Conservation (phyloP, 2,888 invertebrate genomes). For the Scaptomyza reducta region DNA sequence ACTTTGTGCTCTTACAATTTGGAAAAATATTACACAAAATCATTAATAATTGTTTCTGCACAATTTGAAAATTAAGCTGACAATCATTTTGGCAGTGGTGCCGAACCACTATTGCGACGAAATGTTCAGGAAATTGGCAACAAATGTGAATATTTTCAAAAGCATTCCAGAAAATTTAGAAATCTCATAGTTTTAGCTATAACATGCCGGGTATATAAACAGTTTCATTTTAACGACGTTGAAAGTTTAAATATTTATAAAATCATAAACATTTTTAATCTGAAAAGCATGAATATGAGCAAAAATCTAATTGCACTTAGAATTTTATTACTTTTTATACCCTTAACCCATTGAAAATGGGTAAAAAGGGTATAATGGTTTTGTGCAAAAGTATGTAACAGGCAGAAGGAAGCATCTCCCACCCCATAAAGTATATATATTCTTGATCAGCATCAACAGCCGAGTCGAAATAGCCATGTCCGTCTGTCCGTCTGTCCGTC, state of each 20-base stretch:
- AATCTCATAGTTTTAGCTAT: not conserved
- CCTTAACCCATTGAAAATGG: too few relatives aligned
- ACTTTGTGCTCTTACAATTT: constrained; percentile 36
- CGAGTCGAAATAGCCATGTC: too few relatives aligned
- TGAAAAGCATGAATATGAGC: too few relatives aligned
- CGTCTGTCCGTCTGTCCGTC: too few relatives aligned
- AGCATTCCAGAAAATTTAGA: not conserved
- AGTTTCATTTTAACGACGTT: not conserved
- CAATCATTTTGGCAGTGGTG: constrained; percentile 48
- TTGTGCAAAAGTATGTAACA: too few relatives aligned
- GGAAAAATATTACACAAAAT: constrained; percentile 42
- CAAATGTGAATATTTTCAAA: constrained; percentile 2
- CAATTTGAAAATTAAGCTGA: constrained; percentile 18
- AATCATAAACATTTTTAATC: not conserved
- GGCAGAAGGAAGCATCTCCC: too few relatives aligned
- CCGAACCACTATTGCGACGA: constrained; percentile 8
- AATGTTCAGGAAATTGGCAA: constrained; percentile 1
- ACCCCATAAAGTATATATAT: too few relatives aligned
- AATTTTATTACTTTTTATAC: not conserved
- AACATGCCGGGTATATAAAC: not conserved
- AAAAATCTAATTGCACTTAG: too few relatives aligned
- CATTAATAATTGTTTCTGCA: constrained; percentile 10
- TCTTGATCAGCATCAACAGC: too few relatives aligned
- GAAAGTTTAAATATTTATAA: not conserved
- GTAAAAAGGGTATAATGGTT: too few relatives aligned